Conservation (phyloP, 1,140 invertebrate species). For the Meloidogyne floridensis region DNA sequence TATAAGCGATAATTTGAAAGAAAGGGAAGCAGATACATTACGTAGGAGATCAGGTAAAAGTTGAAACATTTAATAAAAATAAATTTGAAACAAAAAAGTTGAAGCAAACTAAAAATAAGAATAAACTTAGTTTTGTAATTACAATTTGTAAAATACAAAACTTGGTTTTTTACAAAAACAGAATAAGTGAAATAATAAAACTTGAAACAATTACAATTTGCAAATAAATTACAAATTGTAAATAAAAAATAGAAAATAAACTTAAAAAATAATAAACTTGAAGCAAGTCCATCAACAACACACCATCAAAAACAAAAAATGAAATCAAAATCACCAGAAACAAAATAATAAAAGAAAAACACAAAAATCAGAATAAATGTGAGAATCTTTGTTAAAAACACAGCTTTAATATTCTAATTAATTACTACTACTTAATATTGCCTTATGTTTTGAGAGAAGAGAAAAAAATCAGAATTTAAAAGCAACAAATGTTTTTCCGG, state of each 20-base stretch:
- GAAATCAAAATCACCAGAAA: slow-evolving; percentile 31
- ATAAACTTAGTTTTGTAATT: no score
- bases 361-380: background rate
- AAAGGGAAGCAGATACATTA: slow-evolving; percentile 50
- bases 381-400: background rate
- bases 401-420: slow-evolving; percentile 19
- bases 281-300: slow-evolving; percentile 16
- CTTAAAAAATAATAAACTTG: no score
- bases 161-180: no score
- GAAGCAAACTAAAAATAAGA: no score
- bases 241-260: no score
- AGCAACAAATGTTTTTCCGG: no score
- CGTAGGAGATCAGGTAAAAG: slow-evolving; percentile 15
- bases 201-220: no score
- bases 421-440: background rate
- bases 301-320: background rate
- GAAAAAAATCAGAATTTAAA: background rate
- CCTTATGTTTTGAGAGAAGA: background rate
- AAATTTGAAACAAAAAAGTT: no score
- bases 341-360: background rate
- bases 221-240: no score
- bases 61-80: no score
- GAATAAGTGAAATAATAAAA: no score
- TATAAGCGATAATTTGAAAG: slow-evolving; percentile 64
- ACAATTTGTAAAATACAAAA: no score